A percentile compares a stretch with the other conserved stretches of the same genome.
Conservation (phyloP, 1,140 invertebrate species). For the Drosophila melanogaster region Release_6_plus_ISO1_MT NT_037436.4:2616001-2616500, state of each 20-base stretch:
- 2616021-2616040: conserved; percentile 59
- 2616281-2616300: conserved; percentile 56
- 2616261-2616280: conserved; percentile 64
- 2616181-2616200: conserved; percentile 12
- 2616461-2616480: conserved; percentile 20
- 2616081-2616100: conserved; percentile 53
- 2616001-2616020: conserved; percentile 49
- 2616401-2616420: neutral
- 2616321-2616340: neutral
- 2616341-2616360: neutral
- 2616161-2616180: conserved; percentile 23
- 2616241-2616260: conserved; percentile 36
- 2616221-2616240: conserved; percentile 39
- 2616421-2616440: conserved; percentile 4
- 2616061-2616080: conserved; percentile 25
- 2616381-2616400: neutral
- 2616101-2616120: neutral
- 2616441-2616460: conserved; percentile 10
- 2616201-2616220: conserved; percentile 74
- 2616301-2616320: conserved; percentile 53
- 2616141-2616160: conserved; percentile 2
- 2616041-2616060: conserved; percentile 77
- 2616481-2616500: conserved; percentile 77
- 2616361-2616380: neutral
- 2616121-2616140: neutral